Conservation (phyloP, 2,113 vertebrate species). For the Tonatia bakeri region DNA sequence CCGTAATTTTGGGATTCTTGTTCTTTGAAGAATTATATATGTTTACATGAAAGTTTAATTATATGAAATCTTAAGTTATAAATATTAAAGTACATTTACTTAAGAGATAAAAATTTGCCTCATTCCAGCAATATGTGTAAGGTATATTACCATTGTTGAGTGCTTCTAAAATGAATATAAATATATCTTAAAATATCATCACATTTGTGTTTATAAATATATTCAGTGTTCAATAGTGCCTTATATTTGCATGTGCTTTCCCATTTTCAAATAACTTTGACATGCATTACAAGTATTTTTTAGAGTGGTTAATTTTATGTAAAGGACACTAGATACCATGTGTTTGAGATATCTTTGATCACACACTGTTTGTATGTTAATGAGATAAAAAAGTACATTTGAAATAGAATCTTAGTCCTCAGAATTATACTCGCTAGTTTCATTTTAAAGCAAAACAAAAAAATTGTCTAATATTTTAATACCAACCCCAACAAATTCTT, state of each 20-base stretch:
- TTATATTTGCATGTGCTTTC: neutral
- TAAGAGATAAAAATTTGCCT: neutral
- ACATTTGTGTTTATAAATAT: neutral
- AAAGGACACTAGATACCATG: neutral
- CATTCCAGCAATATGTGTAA: neutral
- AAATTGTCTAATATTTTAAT: neutral
- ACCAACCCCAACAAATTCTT: neutral
- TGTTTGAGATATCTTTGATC: neutral
- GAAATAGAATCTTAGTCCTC: neutral
- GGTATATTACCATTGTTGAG: neutral
- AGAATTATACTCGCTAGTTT: neutral
- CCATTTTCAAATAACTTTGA: neutral
- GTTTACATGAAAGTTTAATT: neutral
- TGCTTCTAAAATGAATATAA: neutral
- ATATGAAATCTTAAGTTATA: neutral
- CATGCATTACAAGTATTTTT: neutral
- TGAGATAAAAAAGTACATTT: neutral
- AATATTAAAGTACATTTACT: neutral
- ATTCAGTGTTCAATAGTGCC: neutral
- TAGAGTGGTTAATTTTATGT: neutral
- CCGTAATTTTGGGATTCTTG: neutral
- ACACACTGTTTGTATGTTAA: neutral
- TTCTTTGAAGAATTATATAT: neutral
- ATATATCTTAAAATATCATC: neutral
- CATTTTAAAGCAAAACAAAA: neutral